A percentile compares a stretch with the other conserved stretches of the same genome.
These are phyloP conservation scores for Melanchra persicariae DNA, from an alignment of 2,888 invertebrate genomes.

Conservation along the genomic window DNA sequence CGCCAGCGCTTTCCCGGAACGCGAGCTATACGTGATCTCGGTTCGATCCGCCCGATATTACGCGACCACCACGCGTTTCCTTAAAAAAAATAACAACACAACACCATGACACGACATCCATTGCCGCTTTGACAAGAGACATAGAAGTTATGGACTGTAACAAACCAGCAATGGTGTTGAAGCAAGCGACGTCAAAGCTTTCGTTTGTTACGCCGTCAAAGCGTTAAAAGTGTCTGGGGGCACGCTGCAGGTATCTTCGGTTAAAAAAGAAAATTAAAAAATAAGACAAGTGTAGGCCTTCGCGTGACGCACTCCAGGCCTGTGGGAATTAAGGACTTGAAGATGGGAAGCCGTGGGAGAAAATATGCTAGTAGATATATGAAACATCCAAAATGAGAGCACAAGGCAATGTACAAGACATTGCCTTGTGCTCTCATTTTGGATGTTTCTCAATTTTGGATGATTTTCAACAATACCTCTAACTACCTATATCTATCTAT, in stretches of 20 bases:
- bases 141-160: neutral
- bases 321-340: constrained; percentile 58
- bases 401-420: no score
- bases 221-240: constrained; percentile 67
- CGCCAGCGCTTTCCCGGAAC: constrained; percentile 75
- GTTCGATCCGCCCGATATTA: constrained; percentile 73
- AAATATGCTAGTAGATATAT: neutral
- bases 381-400: neutral
- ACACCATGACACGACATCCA: constrained; percentile 29
- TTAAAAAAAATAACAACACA: constrained; percentile 40
- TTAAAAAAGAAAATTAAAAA: constrained; percentile 68
- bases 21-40: constrained; percentile 75
- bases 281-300: constrained; percentile 71
- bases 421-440: no score
- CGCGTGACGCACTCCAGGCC: constrained; percentile 64
- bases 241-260: constrained; percentile 72
- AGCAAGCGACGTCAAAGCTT: constrained; percentile 23
- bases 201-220: constrained; percentile 60
- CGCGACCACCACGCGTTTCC: constrained; percentile 58
- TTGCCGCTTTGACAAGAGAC: constrained; percentile 7
- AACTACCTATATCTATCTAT: no score
- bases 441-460: no score
- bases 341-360: constrained; percentile 48
- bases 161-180: constrained; percentile 30
- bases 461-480: no score